Conservation (phyloP, 1,140 invertebrate species). For the Macrotrachela quadricornifera region DNA sequence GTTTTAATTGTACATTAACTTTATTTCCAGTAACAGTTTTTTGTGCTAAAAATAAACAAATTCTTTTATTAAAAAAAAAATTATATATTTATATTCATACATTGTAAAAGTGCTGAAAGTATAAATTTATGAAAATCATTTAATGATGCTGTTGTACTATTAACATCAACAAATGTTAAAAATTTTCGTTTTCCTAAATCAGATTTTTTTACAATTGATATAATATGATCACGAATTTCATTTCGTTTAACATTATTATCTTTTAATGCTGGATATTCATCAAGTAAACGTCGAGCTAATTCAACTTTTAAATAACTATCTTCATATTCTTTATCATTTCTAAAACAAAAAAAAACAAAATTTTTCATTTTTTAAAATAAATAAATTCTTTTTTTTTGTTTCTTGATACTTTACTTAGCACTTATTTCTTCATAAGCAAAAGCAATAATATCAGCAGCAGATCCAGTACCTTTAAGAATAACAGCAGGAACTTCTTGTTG, state of each 20-base stretch:
- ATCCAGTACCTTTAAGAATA: slow-evolving; percentile 27
- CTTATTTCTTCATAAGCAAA: slow-evolving; percentile 26
- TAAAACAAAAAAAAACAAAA: too few species aligned
- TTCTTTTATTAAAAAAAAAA: background rate
- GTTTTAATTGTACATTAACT: slow-evolving; percentile 14
- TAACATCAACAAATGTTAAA: too few species aligned
- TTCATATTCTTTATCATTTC: slow-evolving; percentile 15
- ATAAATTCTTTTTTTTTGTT: too few species aligned
- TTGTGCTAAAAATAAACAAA: background rate
- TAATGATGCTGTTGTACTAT: too few species aligned
- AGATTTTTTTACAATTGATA: slow-evolving; percentile 18
- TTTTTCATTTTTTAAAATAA: too few species aligned
- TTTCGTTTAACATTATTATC: slow-evolving; percentile 17
- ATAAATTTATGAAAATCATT: background rate
- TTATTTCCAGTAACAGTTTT: background rate
- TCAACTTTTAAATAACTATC: slow-evolving; percentile 29
- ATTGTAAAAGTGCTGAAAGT: background rate
- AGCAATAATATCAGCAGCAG: slow-evolving; percentile 26
- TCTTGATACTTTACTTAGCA: too few species aligned
- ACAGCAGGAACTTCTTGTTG: slow-evolving; percentile 25
- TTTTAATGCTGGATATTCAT: slow-evolving; percentile 2
- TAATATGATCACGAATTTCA: slow-evolving; percentile 23
- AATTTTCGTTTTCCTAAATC: too few species aligned
- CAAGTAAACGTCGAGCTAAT: slow-evolving; percentile 22
- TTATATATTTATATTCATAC: too few species aligned